These are phyloP conservation scores for Drosophila algonquin DNA, from an alignment of 2,888 invertebrate genomes.

Conservation along the genomic window DNA sequence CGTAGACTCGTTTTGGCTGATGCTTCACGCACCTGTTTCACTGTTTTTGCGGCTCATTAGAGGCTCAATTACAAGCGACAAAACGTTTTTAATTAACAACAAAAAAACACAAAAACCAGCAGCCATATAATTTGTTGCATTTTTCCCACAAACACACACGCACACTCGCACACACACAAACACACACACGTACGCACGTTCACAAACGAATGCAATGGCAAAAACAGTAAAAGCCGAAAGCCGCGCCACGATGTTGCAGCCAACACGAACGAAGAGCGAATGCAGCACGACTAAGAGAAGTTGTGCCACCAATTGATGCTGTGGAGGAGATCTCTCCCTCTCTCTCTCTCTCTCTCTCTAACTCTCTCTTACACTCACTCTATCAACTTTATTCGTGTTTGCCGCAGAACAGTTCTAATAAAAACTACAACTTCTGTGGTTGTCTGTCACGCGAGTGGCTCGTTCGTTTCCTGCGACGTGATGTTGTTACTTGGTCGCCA, in stretches of 20 bases:
- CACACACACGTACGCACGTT: slow-evolving; percentile 2
- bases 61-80: slow-evolving; percentile 73
- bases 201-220: slow-evolving; percentile 14
- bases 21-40: slow-evolving; percentile 70
- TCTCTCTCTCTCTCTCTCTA: slow-evolving; percentile 38
- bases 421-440: slow-evolving; percentile 4
- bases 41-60: slow-evolving; percentile 50
- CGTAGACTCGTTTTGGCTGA: slow-evolving; percentile 32
- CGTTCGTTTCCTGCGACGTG: slow-evolving; percentile 72
- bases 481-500: slow-evolving; percentile 70
- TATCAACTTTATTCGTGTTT: slow-evolving; percentile 14
- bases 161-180: slow-evolving; percentile 8
- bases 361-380: background rate
- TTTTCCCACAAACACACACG: slow-evolving; percentile 38
- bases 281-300: slow-evolving; percentile 26
- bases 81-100: slow-evolving; percentile 64
- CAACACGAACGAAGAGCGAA: slow-evolving; percentile 57
- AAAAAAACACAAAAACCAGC: slow-evolving; percentile 17
- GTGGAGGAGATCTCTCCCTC: slow-evolving; percentile 44
- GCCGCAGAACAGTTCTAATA: slow-evolving; percentile 50
- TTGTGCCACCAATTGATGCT: slow-evolving; percentile 19
- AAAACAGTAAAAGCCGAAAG: slow-evolving; percentile 20
- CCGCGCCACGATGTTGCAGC: slow-evolving; percentile 62
- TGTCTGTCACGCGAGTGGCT: slow-evolving; percentile 48
- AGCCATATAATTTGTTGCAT: slow-evolving; percentile 52